A percentile compares a stretch with the other conserved stretches of the same genome.
Conservation (phyloP, 2,888 invertebrate species). For the Lochmaea crataegi region DNA sequence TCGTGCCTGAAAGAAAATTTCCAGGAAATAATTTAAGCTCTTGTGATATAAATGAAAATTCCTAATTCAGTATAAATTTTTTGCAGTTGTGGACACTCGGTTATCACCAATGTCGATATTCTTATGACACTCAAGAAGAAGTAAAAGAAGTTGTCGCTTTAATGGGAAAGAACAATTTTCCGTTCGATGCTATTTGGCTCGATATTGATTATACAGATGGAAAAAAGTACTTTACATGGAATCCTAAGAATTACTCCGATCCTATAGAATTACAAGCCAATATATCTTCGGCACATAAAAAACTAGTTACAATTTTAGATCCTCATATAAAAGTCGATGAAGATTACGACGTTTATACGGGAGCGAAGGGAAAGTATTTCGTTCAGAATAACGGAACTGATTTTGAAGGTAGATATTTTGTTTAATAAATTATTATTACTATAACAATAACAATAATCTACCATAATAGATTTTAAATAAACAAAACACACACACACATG, state of each 20-base stretch:
- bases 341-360: slow-evolving; percentile 87
- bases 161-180: slow-evolving; percentile 91
- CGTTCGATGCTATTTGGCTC: slow-evolving; percentile 95
- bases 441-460: too few relatives aligned
- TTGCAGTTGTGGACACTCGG: slow-evolving; percentile 53
- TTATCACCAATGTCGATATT: slow-evolving; percentile 67
- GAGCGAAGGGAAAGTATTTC: slow-evolving; percentile 71
- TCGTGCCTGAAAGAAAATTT: too few relatives aligned
- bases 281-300: slow-evolving; percentile 85
- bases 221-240: slow-evolving; percentile 89
- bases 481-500: too few relatives aligned
- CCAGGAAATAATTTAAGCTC: too few relatives aligned
- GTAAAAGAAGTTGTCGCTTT: slow-evolving; percentile 82
- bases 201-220: slow-evolving; percentile 98
- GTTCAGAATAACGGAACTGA: slow-evolving; percentile 89
- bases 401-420: slow-evolving; percentile 78
- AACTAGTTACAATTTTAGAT: slow-evolving; percentile 93
- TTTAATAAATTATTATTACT: too few relatives aligned
- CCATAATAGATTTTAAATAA: too few relatives aligned
- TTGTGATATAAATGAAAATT: too few relatives aligned
- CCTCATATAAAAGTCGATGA: slow-evolving; percentile 95
- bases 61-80: background rate
- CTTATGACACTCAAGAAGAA: slow-evolving; percentile 95
- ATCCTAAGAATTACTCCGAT: slow-evolving; percentile 84
- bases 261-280: slow-evolving; percentile 84